Evolutionary conservation across 1,140 invertebrate species (phyloP), one percentile per base, ranked within the genome.

Genomic region (Megathymus violae): DNA sequence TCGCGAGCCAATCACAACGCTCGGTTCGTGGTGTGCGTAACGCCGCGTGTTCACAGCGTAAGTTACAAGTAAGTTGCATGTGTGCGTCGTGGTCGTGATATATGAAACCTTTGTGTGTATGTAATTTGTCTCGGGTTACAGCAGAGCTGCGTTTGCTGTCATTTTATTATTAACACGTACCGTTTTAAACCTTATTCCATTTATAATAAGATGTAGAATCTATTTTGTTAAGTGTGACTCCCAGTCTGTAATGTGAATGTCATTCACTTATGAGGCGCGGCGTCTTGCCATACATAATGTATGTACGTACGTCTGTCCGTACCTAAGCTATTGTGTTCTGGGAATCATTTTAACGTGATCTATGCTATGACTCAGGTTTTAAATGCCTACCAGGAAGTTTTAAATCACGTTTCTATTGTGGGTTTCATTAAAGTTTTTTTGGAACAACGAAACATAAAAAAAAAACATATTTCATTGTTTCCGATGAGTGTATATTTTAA

Each of bases 111-210:
- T 65, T 52, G 58, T 63, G 60, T 52, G 65, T 69, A 68, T 70
- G 69, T 78, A 74, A 74, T 73, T 68, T 68, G 73, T 77, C 76
- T 79, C 71, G 58, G 51, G 56, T 79, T 77, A 77, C 74, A 14
- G 43, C 71, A 70, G 62, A 25, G 14, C 64, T 64, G 52, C 40
- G 43, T 51, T 40, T 64, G 31, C 48, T 0, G 61, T 47, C n/a
- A 38, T 11, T 47, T 7, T 19, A n/a, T 6, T 34, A 9, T 56
- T 6, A 7, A 1, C 17, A 15, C 15, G 40, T 64, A 59, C 14
- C 22, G 76, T 64, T 67, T 65, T 81, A n/a, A 59, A 56, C 69
- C 64, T 64, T 78, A 73, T 31, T 31, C 7, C 9, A 31, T 56
- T 60, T 22, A 9, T 47, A n/a, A 19, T 62, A 48, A 50, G 46